Base-by-base conservation (phyloP, 2,888 invertebrate species). In the Athetis lepigone region DNA sequence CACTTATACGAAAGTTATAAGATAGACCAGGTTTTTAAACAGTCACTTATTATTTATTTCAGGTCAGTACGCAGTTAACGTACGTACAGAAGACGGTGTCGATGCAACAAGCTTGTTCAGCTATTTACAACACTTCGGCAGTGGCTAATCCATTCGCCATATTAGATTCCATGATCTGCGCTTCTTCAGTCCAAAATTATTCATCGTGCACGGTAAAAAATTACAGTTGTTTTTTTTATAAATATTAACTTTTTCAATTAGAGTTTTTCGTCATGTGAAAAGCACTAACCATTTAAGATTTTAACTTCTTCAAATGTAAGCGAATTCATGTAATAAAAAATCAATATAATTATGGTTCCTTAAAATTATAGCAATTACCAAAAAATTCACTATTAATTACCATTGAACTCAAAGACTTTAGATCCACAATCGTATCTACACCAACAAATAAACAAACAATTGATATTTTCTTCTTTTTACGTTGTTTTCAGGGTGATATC, bases 401-500 rank as follows among this genome's bases (percentile, higher is more conserved):
- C n/a, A n/a, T n/a, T n/a, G n/a, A n/a, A n/a, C n/a, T n/a, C n/a
- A n/a, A n/a, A n/a, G n/a, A n/a, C n/a, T n/a, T n/a, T n/a, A n/a
- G n/a, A n/a, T n/a, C n/a, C n/a, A n/a, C n/a, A n/a, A n/a, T n/a
- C n/a, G n/a, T n/a, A n/a, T n/a, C n/a, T n/a, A n/a, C n/a, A n/a
- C n/a, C n/a, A n/a, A n/a, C 29, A 29, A 9, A 2, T 9, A 27
- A 27, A 0, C 1, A 27, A 8, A 27, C 7, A 8, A 27, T 2
- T 6, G 7, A 27, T 8, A 27, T 9, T 29, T 29, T n/a, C n/a
- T n/a, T n/a, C n/a, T n/a, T n/a, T n/a, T n/a, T n/a, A n/a, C n/a
- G n/a, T 47, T 36, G n/a, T 36, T 64, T 65, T 36, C 57, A 65
- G 64, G 65, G 65, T 0, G 65, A 65, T 8, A 13, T 8, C 3